Evolutionary conservation across 2,888 invertebrate species (phyloP), one percentile per base, ranked within the genome.

Genomic region (Microctonus aethiopoides): DNA sequence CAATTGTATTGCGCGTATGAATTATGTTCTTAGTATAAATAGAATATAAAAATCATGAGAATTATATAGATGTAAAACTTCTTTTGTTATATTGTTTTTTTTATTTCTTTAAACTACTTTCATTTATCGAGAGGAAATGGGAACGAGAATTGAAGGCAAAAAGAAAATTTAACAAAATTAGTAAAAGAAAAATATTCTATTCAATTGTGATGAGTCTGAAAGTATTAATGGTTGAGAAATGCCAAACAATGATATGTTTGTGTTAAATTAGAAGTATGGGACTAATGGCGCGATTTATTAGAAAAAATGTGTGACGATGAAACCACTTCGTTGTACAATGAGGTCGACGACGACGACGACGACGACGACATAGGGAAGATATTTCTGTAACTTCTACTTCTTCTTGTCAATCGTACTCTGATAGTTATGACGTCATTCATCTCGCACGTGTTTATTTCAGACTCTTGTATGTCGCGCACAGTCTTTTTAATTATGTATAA

Each of bases 401-500:
- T 26, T 63, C 57, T 68, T 62, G 66, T 65, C 46, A 41, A 61
- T 68, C 52, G 24, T 39, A 26, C 32, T 66, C 29, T 46, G 52
- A 41, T 41, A 11, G 56, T 66, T 63, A 68, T 81, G 81, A 83
- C 82, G 83, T 83, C 82, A 82, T 77, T 74, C 51, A 46, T 46
- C 46, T 73, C 74, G 75, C 81, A 81, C 81, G 80, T 81, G 82
- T 82, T 83, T 83, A 83, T 82, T 81, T 80, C 79, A 78, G 80
- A 74, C 67, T 32, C 68, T 72, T 60, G 24, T 56, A n/a, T n/a
- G 52, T 46, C 26, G 34, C 65, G 26, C 67, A 29, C 65, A 56
- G 60, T 59, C 56, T 59, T 61, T 36, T 63, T 41, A 54, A 66
- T 46, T 65, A 60, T 51, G 46, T 46, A 46, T 46, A 46, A 16